These are phyloP conservation scores for Struthidea cinerea DNA, from an alignment of 2,113 vertebrate species.

Conservation along the genomic window DNA sequence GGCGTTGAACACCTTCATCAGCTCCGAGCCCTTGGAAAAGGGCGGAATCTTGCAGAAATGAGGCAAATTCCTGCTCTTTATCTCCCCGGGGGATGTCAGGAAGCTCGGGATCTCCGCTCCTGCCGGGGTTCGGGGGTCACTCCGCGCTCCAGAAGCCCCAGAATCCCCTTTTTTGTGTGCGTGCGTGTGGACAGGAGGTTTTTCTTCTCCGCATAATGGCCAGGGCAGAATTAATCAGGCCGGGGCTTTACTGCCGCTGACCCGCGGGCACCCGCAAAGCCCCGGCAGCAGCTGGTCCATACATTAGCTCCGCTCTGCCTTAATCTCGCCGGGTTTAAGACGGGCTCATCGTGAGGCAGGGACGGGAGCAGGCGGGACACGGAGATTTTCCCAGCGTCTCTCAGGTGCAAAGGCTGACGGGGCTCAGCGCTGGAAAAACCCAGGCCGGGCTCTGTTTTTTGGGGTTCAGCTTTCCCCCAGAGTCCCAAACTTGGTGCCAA, in stretches of 20 bases:
- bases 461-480: neutral
- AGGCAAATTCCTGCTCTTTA: neutral
- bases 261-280: neutral
- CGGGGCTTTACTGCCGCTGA: neutral
- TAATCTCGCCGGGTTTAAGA: neutral
- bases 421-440: neutral
- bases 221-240: neutral
- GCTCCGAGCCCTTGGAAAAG: neutral
- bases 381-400: neutral
- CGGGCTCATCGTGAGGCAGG: neutral
- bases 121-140: rapidly evolving
- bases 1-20: rapidly evolving
- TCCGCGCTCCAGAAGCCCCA: neutral
- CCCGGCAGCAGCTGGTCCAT: neutral
- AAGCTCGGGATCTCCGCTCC: neutral
- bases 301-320: neutral
- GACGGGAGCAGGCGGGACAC: rapidly evolving
- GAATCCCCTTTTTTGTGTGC: neutral
- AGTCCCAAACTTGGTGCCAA: no score
- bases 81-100: neutral
- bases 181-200: neutral
- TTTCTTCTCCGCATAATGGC: neutral
- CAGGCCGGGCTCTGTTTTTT: neutral
- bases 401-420: neutral
- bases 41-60: neutral